Percentiles rank a stretch among this genome's conserved stretches.
Evolutionary conservation across 1,140 invertebrate species (phyloP).

Genomic region (Eupristina koningsbergeri): DNA sequence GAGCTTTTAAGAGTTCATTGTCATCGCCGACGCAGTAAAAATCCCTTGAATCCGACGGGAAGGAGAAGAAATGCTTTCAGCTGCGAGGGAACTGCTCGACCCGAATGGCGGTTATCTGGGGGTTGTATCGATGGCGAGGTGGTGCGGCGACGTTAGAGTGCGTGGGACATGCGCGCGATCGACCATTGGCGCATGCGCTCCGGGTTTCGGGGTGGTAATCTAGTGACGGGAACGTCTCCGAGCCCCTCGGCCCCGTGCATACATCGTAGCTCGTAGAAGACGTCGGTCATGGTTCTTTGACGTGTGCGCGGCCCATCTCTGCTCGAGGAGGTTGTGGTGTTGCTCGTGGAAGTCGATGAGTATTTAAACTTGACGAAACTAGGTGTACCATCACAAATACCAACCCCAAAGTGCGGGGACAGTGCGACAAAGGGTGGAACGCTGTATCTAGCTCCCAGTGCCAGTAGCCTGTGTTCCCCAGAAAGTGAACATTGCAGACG

Average conservation of each 20-base stretch:
- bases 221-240: background rate
- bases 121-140: background rate
- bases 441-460: background rate
- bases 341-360: too few relatives aligned
- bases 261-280: background rate
- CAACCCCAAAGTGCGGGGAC: background rate
- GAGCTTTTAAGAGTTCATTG: background rate
- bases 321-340: background rate
- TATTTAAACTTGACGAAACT: too few relatives aligned
- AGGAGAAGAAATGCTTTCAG: background rate
- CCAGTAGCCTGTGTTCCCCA: background rate
- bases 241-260: background rate
- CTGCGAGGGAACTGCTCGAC: background rate
- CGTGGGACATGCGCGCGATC: slow-evolving; percentile 28
- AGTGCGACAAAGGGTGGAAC: too few relatives aligned
- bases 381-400: too few relatives aligned
- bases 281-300: slow-evolving; percentile 28
- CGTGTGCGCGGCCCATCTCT: background rate
- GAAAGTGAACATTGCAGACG: background rate
- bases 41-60: background rate
- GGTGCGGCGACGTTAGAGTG: background rate
- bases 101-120: background rate
- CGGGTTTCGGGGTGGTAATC: background rate
- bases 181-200: slow-evolving; percentile 42
- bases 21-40: background rate